These are phyloP conservation scores for Dyspetes luteomarginatus DNA, from an alignment of 2,888 invertebrate species.

Conservation along the genomic window DNA sequence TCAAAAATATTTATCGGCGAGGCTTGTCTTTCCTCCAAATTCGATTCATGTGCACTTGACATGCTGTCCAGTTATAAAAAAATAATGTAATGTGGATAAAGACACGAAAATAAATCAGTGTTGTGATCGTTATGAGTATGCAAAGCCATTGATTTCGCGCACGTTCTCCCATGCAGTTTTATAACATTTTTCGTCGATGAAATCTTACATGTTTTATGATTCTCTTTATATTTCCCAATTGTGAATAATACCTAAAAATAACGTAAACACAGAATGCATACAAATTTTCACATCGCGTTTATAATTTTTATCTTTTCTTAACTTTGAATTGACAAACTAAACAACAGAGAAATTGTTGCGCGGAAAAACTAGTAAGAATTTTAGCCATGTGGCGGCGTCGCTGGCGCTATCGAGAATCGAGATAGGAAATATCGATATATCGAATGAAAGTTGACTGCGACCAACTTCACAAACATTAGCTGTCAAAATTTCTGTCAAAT, in stretches of 20 bases:
- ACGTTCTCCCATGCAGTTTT: slow-evolving; percentile 27
- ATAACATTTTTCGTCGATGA: neutral
- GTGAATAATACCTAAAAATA: neutral
- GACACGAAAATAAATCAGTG: neutral
- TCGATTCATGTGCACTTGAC: neutral
- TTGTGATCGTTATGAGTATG: neutral
- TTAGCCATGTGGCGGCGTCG: neutral
- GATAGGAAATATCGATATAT: neutral
- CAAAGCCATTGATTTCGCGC: neutral
- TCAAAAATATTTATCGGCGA: neutral
- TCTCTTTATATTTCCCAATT: neutral
- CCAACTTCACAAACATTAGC: neutral
- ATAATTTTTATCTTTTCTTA: neutral
- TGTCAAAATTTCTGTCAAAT: slow-evolving; percentile 25
- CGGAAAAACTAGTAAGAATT: neutral
- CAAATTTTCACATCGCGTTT: neutral
- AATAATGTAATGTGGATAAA: slow-evolving; percentile 7
- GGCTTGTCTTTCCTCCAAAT: neutral
- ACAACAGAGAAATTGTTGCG: slow-evolving; percentile 10
- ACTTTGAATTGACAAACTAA: neutral
- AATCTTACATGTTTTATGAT: slow-evolving; percentile 11
- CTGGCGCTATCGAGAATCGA: neutral
- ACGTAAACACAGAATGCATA: neutral
- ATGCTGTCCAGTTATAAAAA: slow-evolving; percentile 1
- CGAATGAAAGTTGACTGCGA: neutral